Evolutionary conservation across 2,113 vertebrate genomes (phyloP).

Genomic region (Heterochromis multidens): DNA sequence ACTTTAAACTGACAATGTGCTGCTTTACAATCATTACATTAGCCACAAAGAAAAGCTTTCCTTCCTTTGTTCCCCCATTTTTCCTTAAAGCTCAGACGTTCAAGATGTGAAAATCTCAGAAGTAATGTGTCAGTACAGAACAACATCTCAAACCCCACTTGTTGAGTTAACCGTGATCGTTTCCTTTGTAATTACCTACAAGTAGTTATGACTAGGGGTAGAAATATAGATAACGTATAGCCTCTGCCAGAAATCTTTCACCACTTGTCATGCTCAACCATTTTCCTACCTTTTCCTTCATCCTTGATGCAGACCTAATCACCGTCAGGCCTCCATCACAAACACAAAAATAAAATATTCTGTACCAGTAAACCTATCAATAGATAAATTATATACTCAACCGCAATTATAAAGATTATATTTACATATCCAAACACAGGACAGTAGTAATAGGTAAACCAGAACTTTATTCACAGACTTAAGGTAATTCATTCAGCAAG

Average conservation of each 20-base stretch:
- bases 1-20: conserved; percentile 33
- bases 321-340: not conserved
- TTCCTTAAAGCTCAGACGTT: conserved; percentile 13
- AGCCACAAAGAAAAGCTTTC: conserved; percentile 37
- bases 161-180: conserved; percentile 34
- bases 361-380: not conserved
- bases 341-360: not conserved
- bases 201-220: conserved; percentile 19
- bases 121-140: not conserved
- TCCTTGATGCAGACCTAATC: not conserved
- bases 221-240: conserved; percentile 24
- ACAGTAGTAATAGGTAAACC: not conserved
- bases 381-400: not conserved
- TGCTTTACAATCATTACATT: conserved; percentile 46
- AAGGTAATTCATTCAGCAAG: not conserved
- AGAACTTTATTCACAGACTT: not conserved
- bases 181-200: conserved; percentile 55
- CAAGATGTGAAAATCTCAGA: conserved; percentile 14
- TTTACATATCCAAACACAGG: not conserved
- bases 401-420: not conserved
- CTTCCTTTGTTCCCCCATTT: conserved; percentile 13
- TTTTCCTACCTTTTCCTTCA: conserved; percentile 28
- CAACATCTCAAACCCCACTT: conserved; percentile 19
- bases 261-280: conserved; percentile 40
- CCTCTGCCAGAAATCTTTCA: conserved; percentile 43